These are phyloP conservation scores for Cisticola juncidis DNA, from an alignment of 2,113 vertebrate species.

Conservation along the genomic window DNA sequence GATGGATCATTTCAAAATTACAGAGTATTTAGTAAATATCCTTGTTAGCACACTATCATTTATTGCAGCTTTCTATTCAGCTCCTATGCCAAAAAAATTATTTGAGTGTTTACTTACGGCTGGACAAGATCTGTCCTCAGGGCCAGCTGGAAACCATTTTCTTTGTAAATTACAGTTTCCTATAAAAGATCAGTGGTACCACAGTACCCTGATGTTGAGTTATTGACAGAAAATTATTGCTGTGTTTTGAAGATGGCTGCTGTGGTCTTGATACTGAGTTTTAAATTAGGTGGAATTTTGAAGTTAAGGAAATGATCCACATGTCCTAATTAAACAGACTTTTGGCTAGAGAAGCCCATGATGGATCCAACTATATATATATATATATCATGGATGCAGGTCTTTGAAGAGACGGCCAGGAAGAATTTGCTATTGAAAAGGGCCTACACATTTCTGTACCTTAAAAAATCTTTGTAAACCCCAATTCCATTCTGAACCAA, in stretches of 20 bases:
- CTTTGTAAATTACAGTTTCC: constrained; percentile 11
- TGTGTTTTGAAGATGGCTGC: background rate
- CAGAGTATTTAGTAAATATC: background rate
- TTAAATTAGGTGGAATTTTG: background rate
- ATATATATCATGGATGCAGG: background rate
- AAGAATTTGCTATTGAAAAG: background rate
- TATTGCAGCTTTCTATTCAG: background rate
- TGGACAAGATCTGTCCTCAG: background rate
- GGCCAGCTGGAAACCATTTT: background rate
- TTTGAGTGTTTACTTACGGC: background rate
- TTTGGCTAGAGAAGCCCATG: background rate
- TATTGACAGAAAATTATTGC: background rate
- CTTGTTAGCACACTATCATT: background rate
- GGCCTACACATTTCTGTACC: background rate
- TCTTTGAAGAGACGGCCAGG: background rate
- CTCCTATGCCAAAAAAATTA: background rate
- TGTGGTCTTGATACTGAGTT: background rate
- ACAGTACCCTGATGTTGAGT: background rate
- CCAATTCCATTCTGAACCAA: background rate
- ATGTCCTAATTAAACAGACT: background rate
- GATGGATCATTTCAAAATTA: background rate
- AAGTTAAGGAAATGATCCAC: background rate
- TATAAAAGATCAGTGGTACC: background rate
- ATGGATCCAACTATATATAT: background rate
- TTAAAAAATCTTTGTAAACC: background rate